Conservation (phyloP, 1,140 invertebrate genomes). For the Heliothis subflexa region DNA sequence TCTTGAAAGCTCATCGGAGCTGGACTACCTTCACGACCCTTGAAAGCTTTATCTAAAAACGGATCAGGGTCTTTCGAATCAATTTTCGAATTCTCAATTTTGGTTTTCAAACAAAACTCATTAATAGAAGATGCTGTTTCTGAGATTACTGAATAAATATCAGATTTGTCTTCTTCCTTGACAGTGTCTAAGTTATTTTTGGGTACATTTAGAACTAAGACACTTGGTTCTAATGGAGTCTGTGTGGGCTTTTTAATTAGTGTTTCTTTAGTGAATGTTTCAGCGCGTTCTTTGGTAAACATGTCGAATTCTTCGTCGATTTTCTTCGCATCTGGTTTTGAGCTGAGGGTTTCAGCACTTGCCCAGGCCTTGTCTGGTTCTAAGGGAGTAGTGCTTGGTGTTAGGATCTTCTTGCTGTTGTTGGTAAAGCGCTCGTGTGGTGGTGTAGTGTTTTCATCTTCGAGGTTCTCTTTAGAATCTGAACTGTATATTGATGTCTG, state of each 20-base stretch:
- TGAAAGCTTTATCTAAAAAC: constrained; percentile 42
- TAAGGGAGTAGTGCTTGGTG: constrained; percentile 75
- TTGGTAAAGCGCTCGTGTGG: constrained; percentile 51
- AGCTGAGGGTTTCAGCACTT: constrained; percentile 67
- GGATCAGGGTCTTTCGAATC: constrained; percentile 53
- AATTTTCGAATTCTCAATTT: constrained; percentile 11
- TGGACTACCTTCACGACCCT: constrained; percentile 28
- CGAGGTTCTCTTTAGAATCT: constrained; percentile 75
- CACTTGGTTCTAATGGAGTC: constrained; percentile 69
- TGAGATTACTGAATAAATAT: constrained; percentile 61
- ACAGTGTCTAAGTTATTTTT: constrained; percentile 81
- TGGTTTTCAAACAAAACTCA: constrained; percentile 55
- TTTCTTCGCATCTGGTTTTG: constrained; percentile 57
- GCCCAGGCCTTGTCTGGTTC: constrained; percentile 76
- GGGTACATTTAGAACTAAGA: constrained; percentile 67
- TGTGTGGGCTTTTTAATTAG: constrained; percentile 57
- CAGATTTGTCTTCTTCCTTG: constrained; percentile 78
- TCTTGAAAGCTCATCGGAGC: constrained; percentile 62
- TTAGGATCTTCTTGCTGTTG: constrained; percentile 52
- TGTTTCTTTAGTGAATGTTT: constrained; percentile 48
- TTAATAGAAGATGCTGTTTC: constrained; percentile 63
- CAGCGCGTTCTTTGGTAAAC: constrained; percentile 76
- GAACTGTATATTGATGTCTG: constrained; percentile 78
- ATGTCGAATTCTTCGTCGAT: constrained; percentile 82
- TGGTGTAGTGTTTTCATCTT: constrained; percentile 48